phyloP scores from a whole-genome alignment of 2,797 vertebrate genomes.

The Clarias platycephalus region DNA sequence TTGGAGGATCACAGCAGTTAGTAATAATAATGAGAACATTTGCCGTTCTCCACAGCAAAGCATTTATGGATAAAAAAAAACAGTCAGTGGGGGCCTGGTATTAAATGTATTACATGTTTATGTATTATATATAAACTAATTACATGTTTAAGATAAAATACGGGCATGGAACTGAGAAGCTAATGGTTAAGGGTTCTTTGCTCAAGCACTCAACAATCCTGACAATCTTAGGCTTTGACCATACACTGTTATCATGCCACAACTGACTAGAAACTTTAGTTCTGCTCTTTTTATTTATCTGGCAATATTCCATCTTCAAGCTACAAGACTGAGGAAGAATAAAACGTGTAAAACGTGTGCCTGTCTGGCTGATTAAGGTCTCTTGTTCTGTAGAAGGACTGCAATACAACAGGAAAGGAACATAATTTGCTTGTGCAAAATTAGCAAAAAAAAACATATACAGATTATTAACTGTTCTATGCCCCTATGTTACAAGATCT shows the following conservation, averaged over 20 bases:
- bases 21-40: neutral
- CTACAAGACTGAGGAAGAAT: conserved; percentile 1
- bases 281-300: conserved; percentile 1
- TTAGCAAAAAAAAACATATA: neutral
- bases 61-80: neutral
- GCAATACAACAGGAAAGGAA: neutral
- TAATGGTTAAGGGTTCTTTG: neutral
- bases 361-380: neutral
- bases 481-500: neutral
- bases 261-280: neutral
- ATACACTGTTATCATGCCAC: neutral
- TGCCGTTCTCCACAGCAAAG: neutral
- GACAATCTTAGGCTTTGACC: neutral
- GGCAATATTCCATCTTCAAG: neutral
- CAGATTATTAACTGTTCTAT: too few relatives aligned
- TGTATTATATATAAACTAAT: neutral
- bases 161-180: neutral
- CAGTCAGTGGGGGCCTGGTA: neutral
- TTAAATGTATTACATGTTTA: neutral
- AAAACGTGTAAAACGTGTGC: neutral
- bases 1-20: neutral
- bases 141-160: neutral
- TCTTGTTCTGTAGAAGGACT: neutral
- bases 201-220: neutral
- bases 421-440: neutral